Percentiles rank a stretch among this genome's conserved stretches.
Evolutionary conservation across 2,888 invertebrate species (phyloP).

Genomic region (Drosophila ochracea): DNA sequence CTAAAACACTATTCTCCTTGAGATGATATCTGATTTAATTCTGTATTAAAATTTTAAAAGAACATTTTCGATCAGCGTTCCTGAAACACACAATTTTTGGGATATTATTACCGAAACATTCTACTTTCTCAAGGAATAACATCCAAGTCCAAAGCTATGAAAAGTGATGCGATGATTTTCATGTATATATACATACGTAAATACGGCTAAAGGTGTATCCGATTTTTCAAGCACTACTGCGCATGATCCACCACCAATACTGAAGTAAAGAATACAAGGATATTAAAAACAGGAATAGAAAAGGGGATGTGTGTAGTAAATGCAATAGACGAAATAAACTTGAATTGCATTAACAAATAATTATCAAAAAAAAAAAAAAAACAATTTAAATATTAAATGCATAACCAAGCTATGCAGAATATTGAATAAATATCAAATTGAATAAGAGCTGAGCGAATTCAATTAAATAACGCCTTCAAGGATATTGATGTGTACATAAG

Average conservation of each 20-base stretch:
- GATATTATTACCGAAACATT: not conserved
- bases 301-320: slow-evolving; percentile 3
- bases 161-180: slow-evolving; percentile 3
- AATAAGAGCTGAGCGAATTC: not conserved
- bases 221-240: slow-evolving; percentile 1
- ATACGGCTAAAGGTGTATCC: slow-evolving; percentile 1
- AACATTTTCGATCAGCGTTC: not conserved
- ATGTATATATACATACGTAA: not conserved
- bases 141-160: not conserved
- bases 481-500: slow-evolving; percentile 9
- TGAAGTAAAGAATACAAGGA: not conserved
- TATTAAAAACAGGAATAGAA: slow-evolving; percentile 5
- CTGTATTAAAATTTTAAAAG: not conserved
- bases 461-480: not conserved
- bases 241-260: slow-evolving; percentile 4
- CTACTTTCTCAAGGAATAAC: not conserved
- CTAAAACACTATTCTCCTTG: not conserved
- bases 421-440: not conserved
- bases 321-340: not conserved
- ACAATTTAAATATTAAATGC: not conserved
- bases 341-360: not conserved
- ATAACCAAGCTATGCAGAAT: not conserved
- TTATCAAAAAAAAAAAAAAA: not conserved
- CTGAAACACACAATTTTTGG: not conserved
- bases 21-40: not conserved